A percentile compares a stretch with the other conserved stretches of the same genome.
These are phyloP conservation scores for Menidia menidia DNA, from an alignment of 2,797 vertebrate species.

Conservation along the genomic window DNA sequence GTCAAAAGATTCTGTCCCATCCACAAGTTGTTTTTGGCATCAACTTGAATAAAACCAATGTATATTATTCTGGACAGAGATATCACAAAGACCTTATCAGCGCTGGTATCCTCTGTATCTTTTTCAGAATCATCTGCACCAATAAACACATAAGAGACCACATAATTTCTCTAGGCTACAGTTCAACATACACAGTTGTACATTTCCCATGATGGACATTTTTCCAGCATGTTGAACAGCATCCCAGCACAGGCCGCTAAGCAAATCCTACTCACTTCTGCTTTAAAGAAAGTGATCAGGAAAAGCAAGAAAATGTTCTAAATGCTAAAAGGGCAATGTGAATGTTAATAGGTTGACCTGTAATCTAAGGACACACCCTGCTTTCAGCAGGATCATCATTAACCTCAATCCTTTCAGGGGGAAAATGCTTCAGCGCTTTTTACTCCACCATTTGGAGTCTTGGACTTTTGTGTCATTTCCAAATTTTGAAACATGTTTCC, in stretches of 20 bases:
- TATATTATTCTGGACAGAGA: conserved; percentile 70
- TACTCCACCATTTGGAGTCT: not conserved
- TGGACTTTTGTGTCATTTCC: not conserved
- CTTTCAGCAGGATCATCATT: not conserved
- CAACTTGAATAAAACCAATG: conserved; percentile 53
- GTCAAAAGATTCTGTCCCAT: conserved; percentile 4
- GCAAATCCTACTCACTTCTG: not conserved
- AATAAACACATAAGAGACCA: conserved; percentile 67
- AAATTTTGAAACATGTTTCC: not conserved
- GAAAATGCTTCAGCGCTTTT: not conserved
- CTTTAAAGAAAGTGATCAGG: conserved; percentile 5
- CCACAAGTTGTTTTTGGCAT: conserved; percentile 57
- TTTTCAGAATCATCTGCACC: conserved; percentile 53
- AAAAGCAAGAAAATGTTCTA: not conserved
- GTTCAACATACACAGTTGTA: conserved; percentile 38
- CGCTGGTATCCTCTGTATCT: conserved; percentile 56
- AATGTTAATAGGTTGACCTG: not conserved
- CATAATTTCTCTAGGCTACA: conserved; percentile 43
- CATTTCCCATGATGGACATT: conserved; percentile 35
- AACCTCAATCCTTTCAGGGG: not conserved
- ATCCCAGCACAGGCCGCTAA: conserved; percentile 1
- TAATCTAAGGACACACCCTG: not conserved
- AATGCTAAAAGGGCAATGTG: not conserved
- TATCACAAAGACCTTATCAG: conserved; percentile 60
- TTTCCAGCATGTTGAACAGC: conserved; percentile 8